Evolutionary conservation across 2,113 vertebrate genomes (phyloP), one percentile per base, ranked within the genome.

Genomic region (Burhinus oedicnemus): DNA sequence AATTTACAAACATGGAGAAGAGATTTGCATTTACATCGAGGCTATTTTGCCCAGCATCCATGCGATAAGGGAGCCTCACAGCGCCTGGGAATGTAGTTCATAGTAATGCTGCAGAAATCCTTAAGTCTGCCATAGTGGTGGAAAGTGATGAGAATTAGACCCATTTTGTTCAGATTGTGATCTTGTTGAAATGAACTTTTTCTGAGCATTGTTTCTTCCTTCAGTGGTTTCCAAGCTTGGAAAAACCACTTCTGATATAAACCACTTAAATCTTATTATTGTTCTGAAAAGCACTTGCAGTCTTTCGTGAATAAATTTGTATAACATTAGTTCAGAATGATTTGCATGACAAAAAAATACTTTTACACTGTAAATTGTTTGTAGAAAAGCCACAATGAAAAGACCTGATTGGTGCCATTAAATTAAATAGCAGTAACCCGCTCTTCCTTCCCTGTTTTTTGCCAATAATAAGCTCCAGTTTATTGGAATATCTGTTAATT

Each of bases 281-380:
- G 12, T 89, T 95, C 88, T 82, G 89, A 90, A 96, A 97, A 52
- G 78, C 64, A 76, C 54, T 82, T 68, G 64, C 79, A 93, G 83
- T 52, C 61, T 90, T 95, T 94, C 13, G 5, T 90, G 96, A 96
- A 92, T 87, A 97, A 90, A 93, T 96, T 95, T 95, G 70, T 97
- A 57, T 92, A 97, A 85, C 86, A 70, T 90, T 93, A 77, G 66
- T 62, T 82, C 81, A 90, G 84, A 96, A 58, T 91, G 4, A 96
- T 97, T 97, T 97, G 72, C 93, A 96, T 97, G 83, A 96, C 88
- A 97, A 96, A 95, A 96, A 87, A 86, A 38, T 61, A 83, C 49
- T 81, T 96, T 38, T 82, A 68, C 5, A 3, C 5, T 15, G 52
- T 90, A 94, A 80, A 58, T 77, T 71, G 44, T 91, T 90, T 83